phyloP scores from a whole-genome alignment of 2,888 invertebrate genomes.

The Machimus rusticus region DNA sequence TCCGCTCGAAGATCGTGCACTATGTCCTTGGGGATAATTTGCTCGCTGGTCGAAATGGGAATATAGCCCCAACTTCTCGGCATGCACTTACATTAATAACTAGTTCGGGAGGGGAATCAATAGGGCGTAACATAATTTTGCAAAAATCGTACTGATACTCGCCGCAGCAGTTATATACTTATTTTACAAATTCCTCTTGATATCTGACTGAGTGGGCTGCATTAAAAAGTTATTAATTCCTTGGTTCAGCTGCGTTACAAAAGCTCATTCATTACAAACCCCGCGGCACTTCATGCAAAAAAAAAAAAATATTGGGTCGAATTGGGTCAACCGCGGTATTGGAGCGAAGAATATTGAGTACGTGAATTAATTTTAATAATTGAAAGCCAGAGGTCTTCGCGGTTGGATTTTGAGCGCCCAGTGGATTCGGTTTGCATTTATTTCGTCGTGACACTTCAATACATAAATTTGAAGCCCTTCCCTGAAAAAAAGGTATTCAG shows the following conservation, averaged over 20 bases:
- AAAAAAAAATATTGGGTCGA: background rate
- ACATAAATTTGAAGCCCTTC: background rate
- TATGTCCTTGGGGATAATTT: background rate
- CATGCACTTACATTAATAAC: background rate
- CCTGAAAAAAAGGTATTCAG: background rate
- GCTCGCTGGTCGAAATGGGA: background rate
- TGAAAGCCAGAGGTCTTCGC: background rate
- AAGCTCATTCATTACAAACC: background rate
- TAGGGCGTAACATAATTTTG: background rate
- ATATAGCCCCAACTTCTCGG: background rate
- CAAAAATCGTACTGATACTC: background rate
- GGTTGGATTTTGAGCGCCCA: background rate
- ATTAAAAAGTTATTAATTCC: slow-evolving; percentile 2
- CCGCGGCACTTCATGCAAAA: background rate
- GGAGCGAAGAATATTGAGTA: background rate
- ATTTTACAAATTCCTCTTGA: background rate
- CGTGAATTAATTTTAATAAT: slow-evolving; percentile 3
- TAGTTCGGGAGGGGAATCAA: background rate
- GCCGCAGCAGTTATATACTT: background rate
- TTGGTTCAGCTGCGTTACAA: background rate
- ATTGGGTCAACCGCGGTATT: background rate
- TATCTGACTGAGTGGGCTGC: background rate
- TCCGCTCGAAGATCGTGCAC: background rate
- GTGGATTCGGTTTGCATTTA: background rate
- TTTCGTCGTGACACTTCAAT: background rate